Evolutionary conservation across 2,113 vertebrate genomes (phyloP).

Genomic region (Scomber colias): DNA sequence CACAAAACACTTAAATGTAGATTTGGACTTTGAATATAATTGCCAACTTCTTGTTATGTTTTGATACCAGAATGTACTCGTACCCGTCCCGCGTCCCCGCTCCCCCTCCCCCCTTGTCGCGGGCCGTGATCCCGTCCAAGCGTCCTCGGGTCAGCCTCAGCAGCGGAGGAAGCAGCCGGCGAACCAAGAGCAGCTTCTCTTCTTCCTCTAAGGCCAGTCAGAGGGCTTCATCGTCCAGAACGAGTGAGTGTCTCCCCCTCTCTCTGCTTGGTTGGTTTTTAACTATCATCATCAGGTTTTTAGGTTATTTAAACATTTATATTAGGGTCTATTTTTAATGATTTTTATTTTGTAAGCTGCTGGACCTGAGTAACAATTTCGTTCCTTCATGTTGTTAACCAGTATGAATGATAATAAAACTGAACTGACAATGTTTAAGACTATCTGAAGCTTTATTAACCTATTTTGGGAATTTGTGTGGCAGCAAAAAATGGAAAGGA

Average conservation of each 20-base stretch:
- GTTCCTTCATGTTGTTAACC: no score
- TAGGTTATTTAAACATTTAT: no score
- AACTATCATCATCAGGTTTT: no score
- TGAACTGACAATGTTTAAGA: background rate
- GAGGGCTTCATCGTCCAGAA: slow-evolving; percentile 86
- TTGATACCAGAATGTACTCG: slow-evolving; percentile 86
- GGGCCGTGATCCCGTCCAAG: slow-evolving; percentile 91
- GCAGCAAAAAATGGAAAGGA: no score
- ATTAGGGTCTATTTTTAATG: no score
- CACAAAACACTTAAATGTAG: background rate
- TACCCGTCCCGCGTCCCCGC: slow-evolving; percentile 88
- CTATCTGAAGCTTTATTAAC: background rate
- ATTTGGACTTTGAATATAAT: background rate
- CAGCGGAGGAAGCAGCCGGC: slow-evolving; percentile 86
- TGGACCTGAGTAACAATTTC: no score
- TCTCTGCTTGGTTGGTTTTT: background rate
- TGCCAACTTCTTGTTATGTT: background rate
- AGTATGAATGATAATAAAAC: no score
- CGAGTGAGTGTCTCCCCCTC: slow-evolving; percentile 63
- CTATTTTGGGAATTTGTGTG: background rate
- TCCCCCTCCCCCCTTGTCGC: slow-evolving; percentile 89
- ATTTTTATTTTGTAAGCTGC: no score
- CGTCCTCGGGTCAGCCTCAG: slow-evolving; percentile 90
- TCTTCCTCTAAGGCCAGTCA: slow-evolving; percentile 91
- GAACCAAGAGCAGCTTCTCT: slow-evolving; percentile 91